Percentiles rank a stretch among this genome's conserved stretches.
phyloP scores from a whole-genome alignment of 2,888 invertebrate species.

The Drosophila engyochracea region DNA sequence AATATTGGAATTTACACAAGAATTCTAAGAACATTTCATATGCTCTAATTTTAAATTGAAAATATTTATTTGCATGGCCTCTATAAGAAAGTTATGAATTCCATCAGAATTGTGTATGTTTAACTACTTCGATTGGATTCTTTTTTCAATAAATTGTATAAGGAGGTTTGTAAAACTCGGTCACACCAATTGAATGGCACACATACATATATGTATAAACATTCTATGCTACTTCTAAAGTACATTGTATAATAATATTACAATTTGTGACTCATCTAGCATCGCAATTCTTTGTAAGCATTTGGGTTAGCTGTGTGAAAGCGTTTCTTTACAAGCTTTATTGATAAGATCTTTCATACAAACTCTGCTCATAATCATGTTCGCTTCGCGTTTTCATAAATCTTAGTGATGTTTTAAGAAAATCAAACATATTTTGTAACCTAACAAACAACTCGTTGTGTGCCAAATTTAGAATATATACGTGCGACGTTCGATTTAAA shows the following conservation, averaged over 20 bases:
- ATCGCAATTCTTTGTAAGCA: not conserved
- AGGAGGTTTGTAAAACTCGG: slow-evolving; percentile 11
- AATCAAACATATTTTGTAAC: slow-evolving; percentile 69
- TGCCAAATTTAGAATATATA: slow-evolving; percentile 72
- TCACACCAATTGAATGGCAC: not conserved
- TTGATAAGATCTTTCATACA: not conserved
- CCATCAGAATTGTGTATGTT: not conserved
- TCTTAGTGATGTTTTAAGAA: slow-evolving; percentile 21
- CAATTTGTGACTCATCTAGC: not conserved
- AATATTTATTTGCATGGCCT: not conserved
- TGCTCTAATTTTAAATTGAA: not conserved
- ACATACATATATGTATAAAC: not conserved
- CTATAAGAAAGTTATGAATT: not conserved
- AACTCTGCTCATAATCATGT: slow-evolving; percentile 15
- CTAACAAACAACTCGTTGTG: slow-evolving; percentile 59
- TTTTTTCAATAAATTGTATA: slow-evolving; percentile 3
- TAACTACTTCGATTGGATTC: not conserved
- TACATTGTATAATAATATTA: not conserved
- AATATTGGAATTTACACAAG: not conserved
- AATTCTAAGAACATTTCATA: not conserved
- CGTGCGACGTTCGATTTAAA: slow-evolving; percentile 58
- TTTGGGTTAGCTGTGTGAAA: not conserved
- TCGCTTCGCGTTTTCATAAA: slow-evolving; percentile 25
- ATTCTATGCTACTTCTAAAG: not conserved
- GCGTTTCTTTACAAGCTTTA: not conserved